Evolutionary conservation across 1,140 invertebrate genomes (phyloP), one percentile per base, ranked within the genome.

Genomic region (Wiebesia pumilae): DNA sequence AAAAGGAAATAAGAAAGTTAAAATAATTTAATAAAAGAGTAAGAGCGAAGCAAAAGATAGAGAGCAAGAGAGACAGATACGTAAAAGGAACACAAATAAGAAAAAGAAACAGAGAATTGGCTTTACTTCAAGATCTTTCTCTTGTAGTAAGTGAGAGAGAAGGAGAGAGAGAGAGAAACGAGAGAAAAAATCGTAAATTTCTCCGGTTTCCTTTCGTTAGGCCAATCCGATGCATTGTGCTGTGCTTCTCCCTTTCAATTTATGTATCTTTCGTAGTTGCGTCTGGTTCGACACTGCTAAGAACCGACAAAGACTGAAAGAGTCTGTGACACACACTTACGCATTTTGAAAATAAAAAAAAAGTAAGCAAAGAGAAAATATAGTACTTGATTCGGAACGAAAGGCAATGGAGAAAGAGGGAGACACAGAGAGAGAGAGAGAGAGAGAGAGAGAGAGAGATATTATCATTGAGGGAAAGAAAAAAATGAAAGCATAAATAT

Each of bases 161-260:
- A 10, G 21, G 12, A 78, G 40, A 4, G 38, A 16, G 73, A 47
- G 54, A 71, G 43, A 81, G 35, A 47, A 58, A 58, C 27, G 43
- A 2, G 69, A 40, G 73, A 86, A 81, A 86, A 82, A 67, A 83
- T 88, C 80, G 85, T 91, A 86, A 90, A 89, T 87, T 87, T 77
- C 82, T 80, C 87, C 58, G 85, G 88, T 88, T 87, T 87, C 83
- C 67, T 89, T 87, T 90, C 87, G 88, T 89, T 89, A 89, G 86
- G 78, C 73, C 83, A 75, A 83, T 90, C 88, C 88, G 77, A 88
- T 79, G 84, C 81, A 87, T 89, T 89, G 84, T 89, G 69, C 33
- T 40, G 62, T 73, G 33, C 40, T 83, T 84, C 84, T 87, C 81
- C 82, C 33, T 83, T 80, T 81, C 85, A 86, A 91, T 91, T 92